Evolutionary conservation across 2,113 vertebrate species (phyloP).

Genomic region (Mellivora capensis): DNA sequence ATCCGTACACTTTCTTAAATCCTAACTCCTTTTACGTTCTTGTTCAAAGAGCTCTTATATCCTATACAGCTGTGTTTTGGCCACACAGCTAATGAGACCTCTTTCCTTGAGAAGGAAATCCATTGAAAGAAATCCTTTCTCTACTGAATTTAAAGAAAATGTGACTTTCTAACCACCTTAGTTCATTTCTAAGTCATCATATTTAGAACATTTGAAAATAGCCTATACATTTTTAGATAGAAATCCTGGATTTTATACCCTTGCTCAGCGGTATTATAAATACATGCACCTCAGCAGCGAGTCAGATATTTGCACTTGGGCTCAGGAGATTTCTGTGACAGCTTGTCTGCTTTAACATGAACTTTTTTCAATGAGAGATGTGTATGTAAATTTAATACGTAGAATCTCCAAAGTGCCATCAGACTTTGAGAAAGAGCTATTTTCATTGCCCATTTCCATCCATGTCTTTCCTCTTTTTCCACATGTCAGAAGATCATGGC

Average conservation of each 20-base stretch:
- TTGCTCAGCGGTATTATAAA: slow-evolving; percentile 31
- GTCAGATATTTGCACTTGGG: slow-evolving; percentile 19
- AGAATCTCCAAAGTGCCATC: slow-evolving; percentile 65
- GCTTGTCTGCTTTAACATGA: slow-evolving; percentile 32
- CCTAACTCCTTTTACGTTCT: not conserved
- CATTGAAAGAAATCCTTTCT: not conserved
- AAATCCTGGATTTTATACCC: not conserved
- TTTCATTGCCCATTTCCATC: slow-evolving; percentile 49
- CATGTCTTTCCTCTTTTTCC: slow-evolving; percentile 54
- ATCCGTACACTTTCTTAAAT: not conserved
- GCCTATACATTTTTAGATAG: not conserved
- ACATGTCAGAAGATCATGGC: slow-evolving; percentile 61
- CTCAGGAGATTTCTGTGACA: slow-evolving; percentile 46
- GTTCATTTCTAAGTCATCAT: not conserved
- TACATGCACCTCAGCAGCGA: not conserved
- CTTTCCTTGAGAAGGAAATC: slow-evolving; percentile 15
- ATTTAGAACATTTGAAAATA: slow-evolving; percentile 45
- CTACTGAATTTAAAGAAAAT: slow-evolving; percentile 9
- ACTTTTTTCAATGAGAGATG: slow-evolving; percentile 19
- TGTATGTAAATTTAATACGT: slow-evolving; percentile 14
- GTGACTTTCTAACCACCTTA: not conserved
- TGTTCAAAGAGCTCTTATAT: not conserved
- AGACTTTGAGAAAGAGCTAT: slow-evolving; percentile 80
- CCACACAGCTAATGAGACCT: not conserved
- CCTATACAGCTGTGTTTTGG: not conserved